phyloP scores from a whole-genome alignment of 2,888 invertebrate species.

The Lasioglossum calceatum region DNA sequence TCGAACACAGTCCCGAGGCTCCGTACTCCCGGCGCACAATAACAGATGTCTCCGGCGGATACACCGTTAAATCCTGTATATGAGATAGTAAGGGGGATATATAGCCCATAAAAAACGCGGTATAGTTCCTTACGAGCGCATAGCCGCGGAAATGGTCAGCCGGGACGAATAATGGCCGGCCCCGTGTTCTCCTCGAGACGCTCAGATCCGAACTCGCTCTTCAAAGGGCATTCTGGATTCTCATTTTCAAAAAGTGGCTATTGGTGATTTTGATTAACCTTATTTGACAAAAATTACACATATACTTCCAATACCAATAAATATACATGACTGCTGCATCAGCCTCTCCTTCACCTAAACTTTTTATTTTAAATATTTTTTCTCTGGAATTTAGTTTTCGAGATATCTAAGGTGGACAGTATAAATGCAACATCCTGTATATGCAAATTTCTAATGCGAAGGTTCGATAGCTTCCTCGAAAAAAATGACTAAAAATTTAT shows the following conservation, averaged over 20 bases:
- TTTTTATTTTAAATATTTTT: no score
- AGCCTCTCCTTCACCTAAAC: no score
- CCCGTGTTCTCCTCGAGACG: not conserved
- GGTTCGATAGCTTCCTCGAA: not conserved
- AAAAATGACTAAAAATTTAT: not conserved
- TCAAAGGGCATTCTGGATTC: not conserved
- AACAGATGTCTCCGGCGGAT: conserved; percentile 24
- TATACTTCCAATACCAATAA: not conserved
- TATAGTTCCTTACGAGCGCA: conserved; percentile 38
- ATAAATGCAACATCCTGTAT: no score
- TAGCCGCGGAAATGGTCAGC: conserved; percentile 31
- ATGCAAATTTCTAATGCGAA: no score
- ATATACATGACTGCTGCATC: no score
- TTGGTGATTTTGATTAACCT: not conserved
- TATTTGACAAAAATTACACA: not conserved
- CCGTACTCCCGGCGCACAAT: conserved; percentile 16
- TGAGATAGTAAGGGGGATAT: conserved; percentile 47
- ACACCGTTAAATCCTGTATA: conserved; percentile 46
- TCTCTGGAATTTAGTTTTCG: no score
- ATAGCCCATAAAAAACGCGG: conserved; percentile 44
- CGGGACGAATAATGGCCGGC: conserved; percentile 7
- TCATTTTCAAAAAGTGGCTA: not conserved
- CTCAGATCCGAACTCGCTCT: conserved; percentile 17
- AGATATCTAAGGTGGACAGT: no score
- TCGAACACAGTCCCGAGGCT: not conserved